phyloP scores from a whole-genome alignment of 2,113 vertebrate genomes.

The Rhynchopsitta pachyrhyncha region DNA sequence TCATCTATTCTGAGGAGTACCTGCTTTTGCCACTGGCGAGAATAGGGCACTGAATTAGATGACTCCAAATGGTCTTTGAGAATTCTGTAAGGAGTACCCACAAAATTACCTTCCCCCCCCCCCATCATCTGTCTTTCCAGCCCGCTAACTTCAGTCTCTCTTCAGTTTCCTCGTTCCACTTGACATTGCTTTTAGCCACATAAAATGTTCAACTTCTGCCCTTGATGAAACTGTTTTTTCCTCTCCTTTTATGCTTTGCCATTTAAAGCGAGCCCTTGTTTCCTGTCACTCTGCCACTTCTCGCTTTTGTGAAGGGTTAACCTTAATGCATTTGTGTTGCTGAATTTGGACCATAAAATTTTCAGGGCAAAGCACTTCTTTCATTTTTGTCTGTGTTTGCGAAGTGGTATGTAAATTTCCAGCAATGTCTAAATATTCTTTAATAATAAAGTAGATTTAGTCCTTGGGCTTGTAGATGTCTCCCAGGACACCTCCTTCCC shows the following conservation, averaged over 20 bases:
- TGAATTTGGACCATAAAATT: neutral
- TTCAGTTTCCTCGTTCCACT: neutral
- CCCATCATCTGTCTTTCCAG: neutral
- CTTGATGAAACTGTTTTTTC: neutral
- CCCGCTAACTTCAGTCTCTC: neutral
- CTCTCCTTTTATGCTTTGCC: neutral
- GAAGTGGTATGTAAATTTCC: neutral
- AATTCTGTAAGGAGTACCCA: neutral
- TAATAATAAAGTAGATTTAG: neutral
- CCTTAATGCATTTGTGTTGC: neutral
- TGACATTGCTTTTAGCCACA: neutral
- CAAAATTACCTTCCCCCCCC: neutral
- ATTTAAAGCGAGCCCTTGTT: neutral
- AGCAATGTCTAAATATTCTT: neutral
- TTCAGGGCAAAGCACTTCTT: neutral
- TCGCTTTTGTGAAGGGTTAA: slow-evolving; percentile 11
- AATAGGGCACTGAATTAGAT: neutral
- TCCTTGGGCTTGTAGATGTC: neutral
- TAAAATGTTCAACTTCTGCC: neutral
- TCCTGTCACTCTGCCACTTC: neutral
- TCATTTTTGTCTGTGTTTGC: neutral
- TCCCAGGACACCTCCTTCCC: neutral
- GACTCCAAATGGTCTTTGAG: neutral
- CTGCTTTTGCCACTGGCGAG: neutral
- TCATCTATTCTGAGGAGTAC: neutral